Base-by-base conservation (phyloP, 64 coral and sea anemone genomes). In the Platygyra sinensis region DNA sequence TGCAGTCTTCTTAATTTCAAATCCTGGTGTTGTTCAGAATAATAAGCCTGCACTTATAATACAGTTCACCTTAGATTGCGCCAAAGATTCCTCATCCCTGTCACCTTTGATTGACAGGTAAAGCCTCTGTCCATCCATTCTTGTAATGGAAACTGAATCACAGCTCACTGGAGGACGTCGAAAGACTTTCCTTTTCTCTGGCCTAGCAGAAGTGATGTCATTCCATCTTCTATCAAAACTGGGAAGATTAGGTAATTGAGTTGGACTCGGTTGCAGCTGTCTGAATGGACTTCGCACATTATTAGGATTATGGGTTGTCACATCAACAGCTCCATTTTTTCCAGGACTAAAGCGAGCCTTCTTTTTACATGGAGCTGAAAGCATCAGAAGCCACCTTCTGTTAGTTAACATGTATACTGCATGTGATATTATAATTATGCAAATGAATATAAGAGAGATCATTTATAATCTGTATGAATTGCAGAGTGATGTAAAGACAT, bases 71-170 rank as follows among this genome's bases (percentile, higher is more conserved):
- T 75, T 77, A 19, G 74, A 30, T 11, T 77, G 24, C 2, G 8
- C 18, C 46, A 31, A 75, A 0, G 52, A 22, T 36, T 87, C 55
- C 25, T 64, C 81, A 6, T 72, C 32, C 15, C 54, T 88, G 15
- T 74, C 86, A 60, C 16, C 42, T 52, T 36, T 88, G 27, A 88
- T 88, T 75, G 86, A 88, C 72, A 88, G 62, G 17, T 92, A 92
- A 63, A 92, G 82, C 42, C 90, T 92, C 75, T 92, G 83, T 29
- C 89, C 88, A 87, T 95, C 89, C 8, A 29, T 91, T 60, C 77
- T 90, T 52, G 93, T 91, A 6, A 95, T 27, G 0, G 93, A 59
- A 6, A 95, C 75, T 52, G 81, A 62, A 16, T 95, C 93, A 69
- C 86, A 91, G 10, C 78, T 86, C 74, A 95, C 72, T 39, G 89